Evolutionary conservation across 35 echinoderm and acorn worm species (phyloP), one percentile per base, ranked within the genome.

Genomic region (Ophioderma brevispina): DNA sequence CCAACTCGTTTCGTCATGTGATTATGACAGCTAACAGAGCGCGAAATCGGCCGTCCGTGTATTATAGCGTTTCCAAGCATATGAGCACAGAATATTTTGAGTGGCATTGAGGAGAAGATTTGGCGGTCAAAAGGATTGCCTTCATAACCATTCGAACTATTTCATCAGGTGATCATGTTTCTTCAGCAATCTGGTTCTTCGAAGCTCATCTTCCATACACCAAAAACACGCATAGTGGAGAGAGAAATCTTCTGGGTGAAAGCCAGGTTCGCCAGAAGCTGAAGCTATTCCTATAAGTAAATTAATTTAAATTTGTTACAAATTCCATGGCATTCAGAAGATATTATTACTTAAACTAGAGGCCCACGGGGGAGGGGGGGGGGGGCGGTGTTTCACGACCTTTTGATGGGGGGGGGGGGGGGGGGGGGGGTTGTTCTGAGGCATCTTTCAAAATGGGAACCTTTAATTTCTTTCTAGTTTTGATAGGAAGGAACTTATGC

Each of bases 31-130:
- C 39, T 15, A 94, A 33, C 21, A 94, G 25, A 3, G 49, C 6
- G 40, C 77, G 55, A 37, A 95, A 95, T 23, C 30, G 37, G 23
- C 59, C 37, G 37, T 95, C 93, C 13, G 82, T 18, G 32, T 95
- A 95, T 6, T 87, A 37, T 89, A 95, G 11, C 93, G 77, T 91
- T 79, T 56, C 93, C 93, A 35, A 91, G 88, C 18, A 79, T 35
- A 1, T 28, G 81, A 38, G 77, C 90, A 91, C 23, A 91, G 76
- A 36, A 91, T 76, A 36, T 91, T 91, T 13, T 81, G 78, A 0
- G 84, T 55, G 0, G 90, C 82, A 33, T 87, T 87, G 23, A 64
- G 19, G n/a, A 87, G 17, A 21, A 42, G 38, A 0, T 25, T 21
- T 33, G 77, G 77, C 0, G 85, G 85, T 36, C 78, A 25, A 77